phyloP scores from a whole-genome alignment of 1,140 invertebrate genomes.

The Phenacoccus solenopsis region DNA sequence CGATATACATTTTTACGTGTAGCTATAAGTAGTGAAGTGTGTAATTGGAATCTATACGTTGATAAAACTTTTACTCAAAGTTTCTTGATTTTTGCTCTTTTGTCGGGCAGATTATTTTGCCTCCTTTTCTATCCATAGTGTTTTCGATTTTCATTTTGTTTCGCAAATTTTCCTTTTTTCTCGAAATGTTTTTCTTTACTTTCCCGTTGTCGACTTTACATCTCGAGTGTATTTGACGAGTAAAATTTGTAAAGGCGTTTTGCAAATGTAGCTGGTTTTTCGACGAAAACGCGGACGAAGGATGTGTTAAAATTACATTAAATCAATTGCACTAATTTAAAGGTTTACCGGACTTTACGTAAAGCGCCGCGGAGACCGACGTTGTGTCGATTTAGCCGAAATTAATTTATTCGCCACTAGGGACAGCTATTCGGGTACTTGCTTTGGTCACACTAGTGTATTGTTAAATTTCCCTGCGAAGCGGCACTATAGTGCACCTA shows the following conservation, averaged over 20 bases:
- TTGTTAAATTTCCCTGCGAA: background rate
- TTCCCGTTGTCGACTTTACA: background rate
- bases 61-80: background rate
- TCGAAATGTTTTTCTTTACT: background rate
- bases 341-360: background rate
- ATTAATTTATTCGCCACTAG: background rate
- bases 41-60: background rate
- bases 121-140: background rate
- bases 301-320: constrained; percentile 3
- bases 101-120: background rate
- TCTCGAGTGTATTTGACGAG: background rate
- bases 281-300: background rate
- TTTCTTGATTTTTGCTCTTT: background rate
- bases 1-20: background rate
- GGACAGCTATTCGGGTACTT: background rate
- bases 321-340: constrained; percentile 3
- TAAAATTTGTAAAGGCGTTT: background rate
- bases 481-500: too few relatives aligned
- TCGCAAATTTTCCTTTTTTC: too few relatives aligned
- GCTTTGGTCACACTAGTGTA: background rate
- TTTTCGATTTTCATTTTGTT: background rate
- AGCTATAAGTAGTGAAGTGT: background rate
- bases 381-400: background rate
- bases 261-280: background rate
- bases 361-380: background rate